Evolutionary conservation across 1,140 invertebrate species (phyloP).

Genomic region (Monochamus saltuarius): DNA sequence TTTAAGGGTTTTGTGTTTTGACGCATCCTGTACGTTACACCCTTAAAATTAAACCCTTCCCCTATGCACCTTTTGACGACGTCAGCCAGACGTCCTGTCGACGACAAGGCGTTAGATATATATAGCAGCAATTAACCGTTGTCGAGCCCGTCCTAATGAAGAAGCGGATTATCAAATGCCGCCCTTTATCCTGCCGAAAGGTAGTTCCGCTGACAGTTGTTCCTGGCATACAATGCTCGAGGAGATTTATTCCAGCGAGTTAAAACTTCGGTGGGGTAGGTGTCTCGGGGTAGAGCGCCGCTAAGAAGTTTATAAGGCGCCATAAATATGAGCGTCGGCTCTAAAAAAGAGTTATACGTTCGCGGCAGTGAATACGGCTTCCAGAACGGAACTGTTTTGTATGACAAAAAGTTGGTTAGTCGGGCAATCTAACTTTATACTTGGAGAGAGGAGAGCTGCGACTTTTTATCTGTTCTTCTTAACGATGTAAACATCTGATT

Average conservation of each 20-base stretch:
- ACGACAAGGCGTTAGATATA: background rate
- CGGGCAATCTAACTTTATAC: no score
- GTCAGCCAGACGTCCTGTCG: background rate
- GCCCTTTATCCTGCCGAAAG: constrained; percentile 1
- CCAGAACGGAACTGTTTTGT: constrained; percentile 5
- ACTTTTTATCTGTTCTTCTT: no score
- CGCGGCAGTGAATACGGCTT: background rate
- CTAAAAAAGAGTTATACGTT: constrained; percentile 19
- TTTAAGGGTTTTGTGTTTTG: no score
- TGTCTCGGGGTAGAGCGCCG: background rate
- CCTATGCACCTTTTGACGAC: no score
- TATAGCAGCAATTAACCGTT: background rate
- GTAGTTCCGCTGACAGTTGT: constrained; percentile 18
- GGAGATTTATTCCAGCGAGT: constrained; percentile 13
- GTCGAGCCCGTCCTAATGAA: no score
- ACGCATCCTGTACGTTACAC: no score
- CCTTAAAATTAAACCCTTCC: no score
- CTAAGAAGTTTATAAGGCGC: constrained; percentile 13
- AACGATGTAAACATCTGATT: no score
- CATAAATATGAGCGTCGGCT: constrained; percentile 15
- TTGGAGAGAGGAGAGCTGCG: no score
- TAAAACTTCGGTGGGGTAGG: constrained; percentile 13
- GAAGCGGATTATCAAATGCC: constrained; percentile 2
- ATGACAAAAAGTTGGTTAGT: constrained; percentile 14
- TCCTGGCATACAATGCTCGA: constrained; percentile 8